phyloP scores from a whole-genome alignment of 2,113 vertebrate genomes.

The Myiozetetes cayanensis region DNA sequence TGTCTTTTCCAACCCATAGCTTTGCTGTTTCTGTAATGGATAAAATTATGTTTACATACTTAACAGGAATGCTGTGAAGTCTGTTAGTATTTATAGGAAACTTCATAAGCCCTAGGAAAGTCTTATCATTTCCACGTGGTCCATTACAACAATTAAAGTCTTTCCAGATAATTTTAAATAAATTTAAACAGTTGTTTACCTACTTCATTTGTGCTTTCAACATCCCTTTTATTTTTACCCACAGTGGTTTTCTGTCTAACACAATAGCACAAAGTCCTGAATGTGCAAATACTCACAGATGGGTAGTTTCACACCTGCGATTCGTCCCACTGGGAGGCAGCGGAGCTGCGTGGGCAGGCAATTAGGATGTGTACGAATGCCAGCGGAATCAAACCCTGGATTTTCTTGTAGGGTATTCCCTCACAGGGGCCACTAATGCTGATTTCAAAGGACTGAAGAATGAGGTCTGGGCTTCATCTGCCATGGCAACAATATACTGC shows the following conservation, averaged over 20 bases:
- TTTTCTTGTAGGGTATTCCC: background rate
- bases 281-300: background rate
- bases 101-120: background rate
- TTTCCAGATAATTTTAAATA: background rate
- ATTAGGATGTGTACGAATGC: background rate
- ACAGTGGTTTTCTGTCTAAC: background rate
- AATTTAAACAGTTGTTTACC: background rate
- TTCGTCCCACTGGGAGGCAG: background rate
- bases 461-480: background rate
- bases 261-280: slow-evolving; percentile 6
- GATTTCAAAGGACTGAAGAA: slow-evolving; percentile 15
- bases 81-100: background rate
- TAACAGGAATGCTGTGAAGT: background rate
- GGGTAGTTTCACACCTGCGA: background rate
- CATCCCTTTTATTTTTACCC: background rate
- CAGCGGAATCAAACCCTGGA: background rate
- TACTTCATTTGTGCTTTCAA: background rate
- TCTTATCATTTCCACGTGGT: background rate
- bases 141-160: background rate
- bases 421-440: background rate
- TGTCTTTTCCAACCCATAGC: background rate
- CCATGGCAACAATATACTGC: background rate
- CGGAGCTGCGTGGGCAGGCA: background rate
- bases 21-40: background rate
- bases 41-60: background rate